A percentile compares a stretch with the other conserved stretches of the same genome.
These are phyloP conservation scores for Montipora foliosa DNA, from an alignment of 64 coral and sea anemone genomes.

Conservation along the genomic window DNA sequence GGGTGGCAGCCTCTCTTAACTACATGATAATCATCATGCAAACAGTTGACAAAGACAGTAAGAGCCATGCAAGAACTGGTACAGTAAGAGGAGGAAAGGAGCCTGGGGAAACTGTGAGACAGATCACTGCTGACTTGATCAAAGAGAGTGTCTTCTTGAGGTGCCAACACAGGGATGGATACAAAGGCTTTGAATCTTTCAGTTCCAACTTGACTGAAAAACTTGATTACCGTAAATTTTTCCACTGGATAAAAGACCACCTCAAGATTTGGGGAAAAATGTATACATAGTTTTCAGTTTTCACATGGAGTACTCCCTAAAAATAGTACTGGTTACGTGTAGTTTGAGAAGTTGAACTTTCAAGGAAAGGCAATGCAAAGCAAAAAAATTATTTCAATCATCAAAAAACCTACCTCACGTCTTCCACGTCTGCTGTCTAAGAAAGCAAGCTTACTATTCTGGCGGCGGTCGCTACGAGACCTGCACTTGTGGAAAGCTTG, in stretches of 20 bases:
- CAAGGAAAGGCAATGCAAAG: no score
- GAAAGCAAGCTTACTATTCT: no score
- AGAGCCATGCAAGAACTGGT: no score
- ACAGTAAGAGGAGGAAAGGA: background rate
- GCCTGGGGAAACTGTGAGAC: background rate
- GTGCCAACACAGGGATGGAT: background rate
- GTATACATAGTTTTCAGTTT: background rate
- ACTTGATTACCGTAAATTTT: background rate
- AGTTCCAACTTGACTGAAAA: background rate
- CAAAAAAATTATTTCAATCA: no score
- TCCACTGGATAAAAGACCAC: background rate
- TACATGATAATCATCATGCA: background rate
- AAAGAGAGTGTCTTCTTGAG: background rate
- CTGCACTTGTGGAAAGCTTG: no score
- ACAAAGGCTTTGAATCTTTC: background rate
- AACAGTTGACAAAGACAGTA: slow-evolving; percentile 5
- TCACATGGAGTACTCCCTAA: no score
- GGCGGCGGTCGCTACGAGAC: no score
- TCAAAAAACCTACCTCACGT: no score
- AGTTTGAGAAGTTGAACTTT: no score
- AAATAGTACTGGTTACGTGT: no score
- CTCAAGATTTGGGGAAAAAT: background rate
- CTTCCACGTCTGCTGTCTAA: no score
- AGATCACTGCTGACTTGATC: background rate
- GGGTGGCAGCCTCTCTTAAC: slow-evolving; percentile 24